These are phyloP conservation scores for Yponomeuta plumbellus DNA, from an alignment of 2,888 invertebrate species.

Conservation along the genomic window DNA sequence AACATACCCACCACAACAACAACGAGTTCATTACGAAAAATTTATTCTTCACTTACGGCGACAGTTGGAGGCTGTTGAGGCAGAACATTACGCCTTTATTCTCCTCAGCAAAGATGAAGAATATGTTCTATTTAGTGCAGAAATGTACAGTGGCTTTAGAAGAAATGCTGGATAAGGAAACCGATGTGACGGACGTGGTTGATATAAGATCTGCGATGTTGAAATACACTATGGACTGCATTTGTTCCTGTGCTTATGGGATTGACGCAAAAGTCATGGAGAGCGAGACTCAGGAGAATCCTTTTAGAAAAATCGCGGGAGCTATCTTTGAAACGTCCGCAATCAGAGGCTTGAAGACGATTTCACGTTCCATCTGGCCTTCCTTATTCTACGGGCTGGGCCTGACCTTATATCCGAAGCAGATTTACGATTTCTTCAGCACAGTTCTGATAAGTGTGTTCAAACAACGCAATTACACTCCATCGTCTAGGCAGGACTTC, in stretches of 20 bases:
- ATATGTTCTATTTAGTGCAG: conserved; percentile 19
- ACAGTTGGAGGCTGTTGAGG: conserved; percentile 19
- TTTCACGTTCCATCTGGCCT: conserved; percentile 8
- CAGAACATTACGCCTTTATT: conserved; percentile 21
- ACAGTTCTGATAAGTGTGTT: conserved; percentile 18
- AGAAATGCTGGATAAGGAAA: conserved; percentile 9
- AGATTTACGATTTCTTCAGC: conserved; percentile 12
- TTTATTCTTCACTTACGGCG: conserved; percentile 17
- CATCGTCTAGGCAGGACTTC: conserved; percentile 22
- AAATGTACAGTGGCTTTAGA: conserved; percentile 15
- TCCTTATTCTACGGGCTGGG: conserved; percentile 8
- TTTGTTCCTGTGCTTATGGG: conserved; percentile 14
- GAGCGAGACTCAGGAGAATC: neutral
- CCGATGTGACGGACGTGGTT: neutral
- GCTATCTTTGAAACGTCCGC: conserved; percentile 1
- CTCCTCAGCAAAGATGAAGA: conserved; percentile 20
- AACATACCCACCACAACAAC: neutral
- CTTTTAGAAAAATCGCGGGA: conserved; percentile 9
- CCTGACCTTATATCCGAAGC: neutral
- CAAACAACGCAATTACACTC: conserved; percentile 19
- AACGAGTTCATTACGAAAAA: conserved; percentile 14
- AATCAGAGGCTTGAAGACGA: neutral
- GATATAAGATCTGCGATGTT: conserved; percentile 13
- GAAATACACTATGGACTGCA: conserved; percentile 17
- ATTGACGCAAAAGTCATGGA: conserved; percentile 8